Evolutionary conservation across 2,797 vertebrate genomes (phyloP).

Genomic region (Danio jaintianensis): DNA sequence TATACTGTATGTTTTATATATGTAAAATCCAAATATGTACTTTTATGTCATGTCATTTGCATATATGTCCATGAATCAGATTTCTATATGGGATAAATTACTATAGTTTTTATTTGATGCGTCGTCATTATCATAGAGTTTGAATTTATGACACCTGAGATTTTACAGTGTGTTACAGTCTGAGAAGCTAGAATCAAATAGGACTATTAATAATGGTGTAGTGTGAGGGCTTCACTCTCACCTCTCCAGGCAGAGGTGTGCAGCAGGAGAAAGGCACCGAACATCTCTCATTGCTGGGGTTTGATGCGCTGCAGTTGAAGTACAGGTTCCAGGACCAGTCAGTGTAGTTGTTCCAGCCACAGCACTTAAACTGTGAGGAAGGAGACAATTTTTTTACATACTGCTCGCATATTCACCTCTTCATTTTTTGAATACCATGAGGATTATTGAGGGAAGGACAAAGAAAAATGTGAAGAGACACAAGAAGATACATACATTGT

Average conservation of each 20-base stretch:
- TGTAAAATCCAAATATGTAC: too few relatives aligned
- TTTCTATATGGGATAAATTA: too few relatives aligned
- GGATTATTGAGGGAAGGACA: neutral
- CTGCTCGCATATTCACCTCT: neutral
- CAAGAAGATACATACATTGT: neutral
- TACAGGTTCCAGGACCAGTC: constrained; percentile 84
- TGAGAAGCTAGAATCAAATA: too few relatives aligned
- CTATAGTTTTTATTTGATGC: too few relatives aligned
- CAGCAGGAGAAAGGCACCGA: constrained; percentile 82
- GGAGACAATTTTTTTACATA: constrained; percentile 11
- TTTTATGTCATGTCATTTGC: too few relatives aligned
- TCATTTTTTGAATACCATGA: neutral
- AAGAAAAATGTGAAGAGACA: neutral
- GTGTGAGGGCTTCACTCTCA: constrained; percentile 53
- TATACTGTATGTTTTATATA: too few relatives aligned
- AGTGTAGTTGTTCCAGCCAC: constrained; percentile 81
- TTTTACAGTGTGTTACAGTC: too few relatives aligned
- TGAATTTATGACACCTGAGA: too few relatives aligned
- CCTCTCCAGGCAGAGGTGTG: constrained; percentile 77
- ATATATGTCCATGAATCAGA: too few relatives aligned
- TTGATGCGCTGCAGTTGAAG: constrained; percentile 80
- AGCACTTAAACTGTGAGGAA: constrained; percentile 76
- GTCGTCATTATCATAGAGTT: too few relatives aligned
- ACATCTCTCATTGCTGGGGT: constrained; percentile 79
- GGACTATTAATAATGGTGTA: too few relatives aligned